Evolutionary conservation across 1,140 invertebrate species (phyloP), one percentile per base, ranked within the genome.

Genomic region (Diorhabda elongata): DNA sequence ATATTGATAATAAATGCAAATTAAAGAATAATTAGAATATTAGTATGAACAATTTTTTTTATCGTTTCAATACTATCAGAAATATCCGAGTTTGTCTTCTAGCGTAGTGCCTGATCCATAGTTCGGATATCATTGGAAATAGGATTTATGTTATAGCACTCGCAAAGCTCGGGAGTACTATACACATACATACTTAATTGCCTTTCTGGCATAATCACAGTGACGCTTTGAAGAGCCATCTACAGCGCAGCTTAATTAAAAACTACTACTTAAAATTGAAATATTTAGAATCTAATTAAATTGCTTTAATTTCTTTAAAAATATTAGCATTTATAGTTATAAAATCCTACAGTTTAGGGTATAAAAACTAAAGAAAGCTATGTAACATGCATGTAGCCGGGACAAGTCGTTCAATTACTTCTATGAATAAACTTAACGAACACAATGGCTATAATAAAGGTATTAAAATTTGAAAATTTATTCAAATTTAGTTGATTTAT

Each of bases 171-270:
- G 66, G 65, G 58, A 68, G 57, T 62, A 4, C 57, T 66, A 59
- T 71, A 70, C 69, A 71, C 72, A 73, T 61, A 41, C 44, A 64
- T 11, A 67, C 74, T 76, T 73, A 71, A 75, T 71, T 75, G 71
- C 76, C 72, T 70, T 58, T 63, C 69, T 72, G 78, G 77, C 78
- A 76, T 61, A 78, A 81, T 81, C 80, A 81, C 80, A 81, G 80
- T 75, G 74, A 79, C 75, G 80, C 80, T 81, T 81, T 81, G 79
- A 80, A 78, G 78, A 79, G 78, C 77, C 72, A 77, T 74, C 75
- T 77, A 77, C 74, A 78, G 71, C 76, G 74, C 75, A 72, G 69
- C 69, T 72, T 73, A 67, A 44, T 44, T 66, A 66, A 26, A 57
- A 8, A 58, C 64, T 66, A 69, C 64, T 56, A 68, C 71, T 57